Base-by-base conservation (phyloP, 2,113 vertebrate genomes). In the Scytalopus superciliaris region DNA sequence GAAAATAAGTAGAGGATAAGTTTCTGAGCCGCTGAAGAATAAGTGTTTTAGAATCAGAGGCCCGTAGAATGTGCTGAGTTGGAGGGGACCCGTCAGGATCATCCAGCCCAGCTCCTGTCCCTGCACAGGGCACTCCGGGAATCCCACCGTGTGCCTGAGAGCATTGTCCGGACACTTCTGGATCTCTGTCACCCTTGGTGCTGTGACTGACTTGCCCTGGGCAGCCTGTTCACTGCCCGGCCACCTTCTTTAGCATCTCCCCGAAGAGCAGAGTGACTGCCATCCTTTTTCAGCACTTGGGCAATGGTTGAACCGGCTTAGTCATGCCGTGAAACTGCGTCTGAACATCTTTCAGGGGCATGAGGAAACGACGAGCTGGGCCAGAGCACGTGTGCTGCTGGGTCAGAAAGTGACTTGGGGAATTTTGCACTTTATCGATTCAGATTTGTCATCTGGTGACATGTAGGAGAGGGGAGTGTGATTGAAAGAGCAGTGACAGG, bases 351-450 rank as follows among this genome's bases (percentile, higher is more conserved):
- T 33, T 21, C 64, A 64, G 82, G 49, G 64, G 30, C 8, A 2
- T 2, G 42, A 37, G 83, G 81, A 31, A 35, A 30, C 2, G 1
- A 2, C 9, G 39, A 56, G 37, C 82, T 59, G n/a, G 25, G 53
- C 30, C 2, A 0, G 24, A 6, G 52, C 56, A 19, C 3, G 0
- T 9, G 33, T 40, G 40, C 44, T 50, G n/a, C n/a, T n/a, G n/a
- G n/a, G n/a, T n/a, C n/a, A n/a, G n/a, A 70, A 39, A 28, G 28
- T 5, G 19, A 10, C 25, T 17, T 11, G 37, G 13, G 67, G 27
- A n/a, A 3, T 23, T 70, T 39, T 52, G 18, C 31, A 6, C 44
- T 50, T 70, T 2, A 12, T 31, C 19, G 33, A 19, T 78, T 55
- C 1, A 2, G 11, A 10, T 86, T 56, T 76, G 19, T 69, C 37